These are phyloP conservation scores for Diadophis punctatus DNA, from an alignment of 2,113 vertebrate species.

Conservation along the genomic window DNA sequence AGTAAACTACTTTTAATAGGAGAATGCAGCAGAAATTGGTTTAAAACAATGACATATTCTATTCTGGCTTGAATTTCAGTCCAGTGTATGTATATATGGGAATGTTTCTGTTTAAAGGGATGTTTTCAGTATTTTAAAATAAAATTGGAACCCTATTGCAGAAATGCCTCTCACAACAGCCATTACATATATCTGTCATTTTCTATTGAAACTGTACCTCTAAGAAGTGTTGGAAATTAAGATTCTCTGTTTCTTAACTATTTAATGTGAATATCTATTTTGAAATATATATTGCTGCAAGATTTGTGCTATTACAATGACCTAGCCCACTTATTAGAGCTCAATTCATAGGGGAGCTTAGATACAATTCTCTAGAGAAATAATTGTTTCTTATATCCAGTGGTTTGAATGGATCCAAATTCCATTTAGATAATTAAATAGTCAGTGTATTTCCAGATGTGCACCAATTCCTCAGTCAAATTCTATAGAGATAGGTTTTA, in stretches of 20 bases:
- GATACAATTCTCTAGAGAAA: not conserved
- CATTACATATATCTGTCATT: not conserved
- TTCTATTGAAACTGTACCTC: not conserved
- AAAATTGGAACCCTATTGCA: not conserved
- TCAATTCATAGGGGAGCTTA: not conserved
- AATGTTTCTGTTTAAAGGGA: not conserved
- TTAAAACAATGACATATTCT: not conserved
- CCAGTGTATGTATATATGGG: not conserved
- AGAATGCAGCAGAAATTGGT: not conserved
- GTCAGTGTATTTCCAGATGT: not conserved
- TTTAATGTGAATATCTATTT: not conserved
- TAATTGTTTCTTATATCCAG: not conserved
- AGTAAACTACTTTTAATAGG: not conserved
- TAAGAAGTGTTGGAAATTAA: not conserved
- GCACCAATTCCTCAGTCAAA: not conserved
- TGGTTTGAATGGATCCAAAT: not conserved
- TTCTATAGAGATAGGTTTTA: slow-evolving; percentile 3
- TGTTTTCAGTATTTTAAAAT: not conserved
- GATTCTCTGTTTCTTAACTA: not conserved
- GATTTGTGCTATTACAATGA: not conserved
- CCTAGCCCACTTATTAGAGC: not conserved
- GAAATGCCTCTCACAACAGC: not conserved
- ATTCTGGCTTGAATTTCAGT: not conserved
- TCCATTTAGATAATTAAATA: slow-evolving; percentile 2
- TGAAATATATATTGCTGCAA: not conserved